Evolutionary conservation across 1,140 invertebrate genomes (phyloP), one percentile per base, ranked within the genome.

Genomic region (Apis florea): DNA sequence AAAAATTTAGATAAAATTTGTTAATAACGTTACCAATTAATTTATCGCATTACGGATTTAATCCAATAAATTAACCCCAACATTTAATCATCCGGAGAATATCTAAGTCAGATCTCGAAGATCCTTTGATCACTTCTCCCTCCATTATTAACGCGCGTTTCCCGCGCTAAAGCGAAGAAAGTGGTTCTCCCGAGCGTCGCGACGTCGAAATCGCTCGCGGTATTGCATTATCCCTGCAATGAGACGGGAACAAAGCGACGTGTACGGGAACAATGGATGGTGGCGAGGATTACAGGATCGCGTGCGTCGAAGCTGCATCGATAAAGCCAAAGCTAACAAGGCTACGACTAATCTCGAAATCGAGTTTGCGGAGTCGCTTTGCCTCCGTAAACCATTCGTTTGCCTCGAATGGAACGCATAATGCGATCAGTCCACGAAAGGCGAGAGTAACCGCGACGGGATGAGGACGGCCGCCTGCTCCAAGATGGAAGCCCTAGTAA

Each of bases 321-420:
- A 66, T 79, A 73, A 83, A 61, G 69, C 51, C 9, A 47, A 40
- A 53, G 69, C 61, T 85, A 85, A 84, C 77, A 80, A 81, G 31
- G 76, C 63, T 67, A 47, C 59, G 70, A 85, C 21, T 72, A 72
- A 85, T 85, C 76, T 58, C 54, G 24, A 53, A 71, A 79, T 79
- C 68, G 58, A 31, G 59, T 59, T 69, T 31, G 17, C 40, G 9
- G 75, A 24, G 67, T 17, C 63, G 21, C 40, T 21, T 13, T 47
- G 12, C 19, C 11, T 21, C n/a, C 21, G 40, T 1, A 11, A 11
- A 17, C 26, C 1, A 12, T 11, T 66, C 64, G 64, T 66, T 66
- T 8, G 31, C 31, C 3, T n/a, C 64, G 40, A n/a, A n/a, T n/a
- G 11, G 31, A 19, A 21, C 64, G 64, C 19, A 49, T 17, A 31